Evolutionary conservation across 2,113 vertebrate genomes (phyloP).

Genomic region (Tinamus guttatus): DNA sequence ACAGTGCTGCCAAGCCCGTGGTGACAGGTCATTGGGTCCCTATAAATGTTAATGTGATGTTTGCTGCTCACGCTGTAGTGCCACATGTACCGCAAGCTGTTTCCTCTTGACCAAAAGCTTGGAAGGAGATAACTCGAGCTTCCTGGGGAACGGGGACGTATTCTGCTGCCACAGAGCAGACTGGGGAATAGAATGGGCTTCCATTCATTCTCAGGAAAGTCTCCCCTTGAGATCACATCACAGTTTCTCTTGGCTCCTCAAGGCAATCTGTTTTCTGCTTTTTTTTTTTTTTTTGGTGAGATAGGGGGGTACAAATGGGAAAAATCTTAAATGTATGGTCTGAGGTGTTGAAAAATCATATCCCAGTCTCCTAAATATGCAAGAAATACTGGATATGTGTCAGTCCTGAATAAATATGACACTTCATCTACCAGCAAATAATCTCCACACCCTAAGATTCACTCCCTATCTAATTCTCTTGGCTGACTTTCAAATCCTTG

Average conservation of each 20-base stretch:
- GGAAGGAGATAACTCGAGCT: not conserved
- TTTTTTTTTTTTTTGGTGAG: accelerated
- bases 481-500: not conserved
- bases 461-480: not conserved
- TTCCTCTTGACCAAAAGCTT: not conserved
- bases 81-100: slow-evolving; percentile 72
- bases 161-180: not conserved
- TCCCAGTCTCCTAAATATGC: not conserved
- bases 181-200: accelerated
- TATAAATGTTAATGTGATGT: not conserved
- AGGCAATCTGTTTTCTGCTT: not conserved
- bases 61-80: not conserved
- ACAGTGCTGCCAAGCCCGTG: not conserved
- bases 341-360: not conserved
- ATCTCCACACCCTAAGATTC: not conserved
- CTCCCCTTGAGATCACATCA: not conserved
- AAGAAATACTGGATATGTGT: not conserved
- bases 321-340: not conserved
- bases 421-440: not conserved
- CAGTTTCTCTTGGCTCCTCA: not conserved
- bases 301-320: not conserved
- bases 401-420: not conserved
- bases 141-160: not conserved
- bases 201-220: not conserved
- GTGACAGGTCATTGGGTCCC: slow-evolving; percentile 44